These are phyloP conservation scores for Cardiocondyla obscurior DNA, from an alignment of 1,140 invertebrate genomes.

Conservation along the genomic window DNA sequence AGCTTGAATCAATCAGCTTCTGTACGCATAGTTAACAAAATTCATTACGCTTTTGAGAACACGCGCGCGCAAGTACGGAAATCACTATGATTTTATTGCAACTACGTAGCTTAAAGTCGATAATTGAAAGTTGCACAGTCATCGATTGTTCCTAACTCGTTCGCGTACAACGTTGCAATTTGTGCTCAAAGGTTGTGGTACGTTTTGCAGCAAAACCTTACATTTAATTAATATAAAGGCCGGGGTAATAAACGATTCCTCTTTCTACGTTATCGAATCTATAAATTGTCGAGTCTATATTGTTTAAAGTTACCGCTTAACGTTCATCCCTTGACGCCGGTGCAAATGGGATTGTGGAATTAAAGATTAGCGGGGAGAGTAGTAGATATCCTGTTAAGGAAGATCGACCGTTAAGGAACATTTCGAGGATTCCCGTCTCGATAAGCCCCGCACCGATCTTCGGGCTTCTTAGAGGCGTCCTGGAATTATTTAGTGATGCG, in stretches of 20 bases:
- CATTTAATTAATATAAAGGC: not conserved
- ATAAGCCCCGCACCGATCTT: constrained; percentile 62
- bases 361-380: constrained; percentile 66
- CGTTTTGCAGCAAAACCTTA: not conserved
- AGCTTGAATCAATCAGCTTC: constrained; percentile 16
- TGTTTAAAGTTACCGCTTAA: constrained; percentile 20
- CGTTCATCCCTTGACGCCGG: not conserved
- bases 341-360: constrained; percentile 64
- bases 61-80: not conserved
- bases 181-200: not conserved
- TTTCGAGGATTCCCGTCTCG: constrained; percentile 62
- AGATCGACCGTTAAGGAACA: constrained; percentile 62
- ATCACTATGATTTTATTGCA: constrained; percentile 47
- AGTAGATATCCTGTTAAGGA: constrained; percentile 61
- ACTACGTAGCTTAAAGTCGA: constrained; percentile 10
- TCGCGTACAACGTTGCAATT: constrained; percentile 21
- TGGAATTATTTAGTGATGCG: constrained; percentile 73
- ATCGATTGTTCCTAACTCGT: constrained; percentile 23
- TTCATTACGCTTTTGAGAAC: constrained; percentile 53
- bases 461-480: constrained; percentile 56
- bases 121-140: constrained; percentile 43
- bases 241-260: not conserved
- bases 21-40: constrained; percentile 43
- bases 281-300: not conserved
- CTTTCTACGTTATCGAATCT: not conserved